Evolutionary conservation across 2,888 invertebrate genomes (phyloP).

Genomic region (Thera obeliscata): DNA sequence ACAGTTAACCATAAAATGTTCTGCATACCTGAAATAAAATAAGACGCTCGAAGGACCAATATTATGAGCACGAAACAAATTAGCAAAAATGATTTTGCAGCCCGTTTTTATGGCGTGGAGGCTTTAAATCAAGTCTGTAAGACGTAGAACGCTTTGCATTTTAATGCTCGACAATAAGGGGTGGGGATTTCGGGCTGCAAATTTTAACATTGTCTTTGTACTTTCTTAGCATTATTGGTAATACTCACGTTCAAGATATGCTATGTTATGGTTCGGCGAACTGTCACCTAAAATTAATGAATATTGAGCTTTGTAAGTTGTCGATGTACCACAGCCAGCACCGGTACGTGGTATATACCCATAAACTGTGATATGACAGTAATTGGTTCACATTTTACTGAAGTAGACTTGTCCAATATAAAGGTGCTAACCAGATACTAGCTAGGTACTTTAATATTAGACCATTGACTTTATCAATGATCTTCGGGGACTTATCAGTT

Average conservation of each 20-base stretch:
- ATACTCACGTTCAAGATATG: conserved; percentile 59
- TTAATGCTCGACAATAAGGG: conserved; percentile 28
- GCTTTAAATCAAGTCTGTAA: conserved; percentile 42
- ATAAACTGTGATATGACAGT: conserved; percentile 54
- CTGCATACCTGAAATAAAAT: conserved; percentile 65
- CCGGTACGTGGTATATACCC: conserved; percentile 58
- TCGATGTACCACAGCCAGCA: conserved; percentile 48
- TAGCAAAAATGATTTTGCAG: conserved; percentile 55
- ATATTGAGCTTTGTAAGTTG: conserved; percentile 57
- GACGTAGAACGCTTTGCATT: conserved; percentile 39
- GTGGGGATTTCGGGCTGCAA: conserved; percentile 44
- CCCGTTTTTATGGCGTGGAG: conserved; percentile 38
- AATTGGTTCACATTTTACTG: conserved; percentile 32
- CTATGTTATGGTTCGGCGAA: conserved; percentile 62
- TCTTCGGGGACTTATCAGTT: no score
- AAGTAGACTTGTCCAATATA: not conserved
- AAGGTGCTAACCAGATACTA: no score
- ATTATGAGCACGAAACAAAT: conserved; percentile 60
- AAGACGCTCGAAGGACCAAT: conserved; percentile 59
- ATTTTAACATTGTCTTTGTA: conserved; percentile 46
- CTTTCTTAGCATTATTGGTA: conserved; percentile 55
- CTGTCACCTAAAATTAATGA: conserved; percentile 76
- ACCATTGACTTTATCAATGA: no score
- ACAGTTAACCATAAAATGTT: conserved; percentile 67
- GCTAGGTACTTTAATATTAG: no score